Conservation (phyloP, 2,888 invertebrate genomes). For the Drosophila seclusa region DNA sequence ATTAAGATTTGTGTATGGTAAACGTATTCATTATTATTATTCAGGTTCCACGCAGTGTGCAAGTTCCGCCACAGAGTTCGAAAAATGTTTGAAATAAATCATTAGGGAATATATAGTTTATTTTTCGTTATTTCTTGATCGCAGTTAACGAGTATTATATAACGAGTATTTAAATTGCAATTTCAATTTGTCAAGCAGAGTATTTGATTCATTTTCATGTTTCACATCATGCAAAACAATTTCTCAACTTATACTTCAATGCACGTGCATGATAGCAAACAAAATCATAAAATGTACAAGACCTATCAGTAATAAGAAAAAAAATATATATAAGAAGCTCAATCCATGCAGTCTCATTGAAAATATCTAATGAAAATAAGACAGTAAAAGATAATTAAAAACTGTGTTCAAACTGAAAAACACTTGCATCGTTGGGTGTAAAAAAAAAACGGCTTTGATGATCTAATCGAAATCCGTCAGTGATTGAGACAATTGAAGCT, state of each 20-base stretch:
- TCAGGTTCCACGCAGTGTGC: slow-evolving; percentile 64
- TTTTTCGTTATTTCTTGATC: slow-evolving; percentile 31
- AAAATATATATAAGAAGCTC: background rate
- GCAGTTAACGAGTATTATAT: slow-evolving; percentile 7
- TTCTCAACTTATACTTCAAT: slow-evolving; percentile 3
- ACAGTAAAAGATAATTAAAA: background rate
- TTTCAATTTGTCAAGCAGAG: slow-evolving; percentile 39
- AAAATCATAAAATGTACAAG: background rate
- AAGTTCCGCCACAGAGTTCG: slow-evolving; percentile 68
- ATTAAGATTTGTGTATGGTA: slow-evolving; percentile 24
- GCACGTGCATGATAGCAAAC: slow-evolving; percentile 25
- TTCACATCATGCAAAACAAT: slow-evolving; percentile 12
- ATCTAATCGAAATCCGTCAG: slow-evolving; percentile 1
- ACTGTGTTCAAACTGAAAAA: slow-evolving; percentile 5
- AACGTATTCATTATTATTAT: slow-evolving; percentile 12
- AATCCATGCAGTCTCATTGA: slow-evolving; percentile 24
- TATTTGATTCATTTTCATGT: background rate
- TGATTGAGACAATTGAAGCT: slow-evolving; percentile 13
- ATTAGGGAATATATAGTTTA: slow-evolving; percentile 63
- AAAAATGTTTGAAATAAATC: slow-evolving; percentile 64
- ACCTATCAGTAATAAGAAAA: background rate
- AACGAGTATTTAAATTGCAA: slow-evolving; percentile 21
- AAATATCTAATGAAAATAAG: slow-evolving; percentile 7
- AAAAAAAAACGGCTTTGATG: background rate
- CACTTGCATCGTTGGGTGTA: slow-evolving; percentile 4